Conservation (phyloP, 2,888 invertebrate genomes). For the Hirtodrosophila trivittata region DNA sequence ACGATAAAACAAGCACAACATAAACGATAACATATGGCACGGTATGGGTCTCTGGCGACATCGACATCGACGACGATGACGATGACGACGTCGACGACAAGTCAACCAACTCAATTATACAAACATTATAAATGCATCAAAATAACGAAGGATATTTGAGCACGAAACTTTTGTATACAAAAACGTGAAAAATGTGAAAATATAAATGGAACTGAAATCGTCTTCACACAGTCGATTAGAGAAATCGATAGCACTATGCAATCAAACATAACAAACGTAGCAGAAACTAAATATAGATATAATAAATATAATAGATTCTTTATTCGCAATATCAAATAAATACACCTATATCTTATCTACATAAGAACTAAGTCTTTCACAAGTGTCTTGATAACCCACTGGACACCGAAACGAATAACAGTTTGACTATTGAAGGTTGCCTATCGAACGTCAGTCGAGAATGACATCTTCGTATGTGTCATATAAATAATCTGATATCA, state of each 20-base stretch:
- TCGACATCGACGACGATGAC: constrained; percentile 55
- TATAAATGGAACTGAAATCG: constrained; percentile 22
- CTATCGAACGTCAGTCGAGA: neutral
- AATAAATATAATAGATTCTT: neutral
- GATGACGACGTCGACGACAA: neutral
- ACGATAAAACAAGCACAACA: constrained; percentile 11
- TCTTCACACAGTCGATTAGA: constrained; percentile 20
- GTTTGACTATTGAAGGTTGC: neutral
- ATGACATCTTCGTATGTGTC: constrained; percentile 5
- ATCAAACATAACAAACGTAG: constrained; percentile 30
- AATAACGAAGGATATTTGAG: constrained; percentile 72
- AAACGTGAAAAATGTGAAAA: constrained; percentile 27
- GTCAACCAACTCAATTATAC: constrained; percentile 70
- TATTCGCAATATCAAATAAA: neutral
- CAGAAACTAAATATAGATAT: constrained; percentile 10
- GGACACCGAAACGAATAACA: constrained; percentile 15
- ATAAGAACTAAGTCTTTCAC: no score
- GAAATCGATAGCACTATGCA: constrained; percentile 51
- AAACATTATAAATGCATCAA: constrained; percentile 75
- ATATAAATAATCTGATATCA: constrained; percentile 1
- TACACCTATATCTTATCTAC: no score
- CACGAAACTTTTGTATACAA: constrained; percentile 57
- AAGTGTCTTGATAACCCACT: constrained; percentile 17
- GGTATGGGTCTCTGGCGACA: constrained; percentile 30
- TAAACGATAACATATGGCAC: constrained; percentile 34